These are phyloP conservation scores for Brachionus manjavacas DNA, from an alignment of 1,140 invertebrate genomes.

Conservation along the genomic window DNA sequence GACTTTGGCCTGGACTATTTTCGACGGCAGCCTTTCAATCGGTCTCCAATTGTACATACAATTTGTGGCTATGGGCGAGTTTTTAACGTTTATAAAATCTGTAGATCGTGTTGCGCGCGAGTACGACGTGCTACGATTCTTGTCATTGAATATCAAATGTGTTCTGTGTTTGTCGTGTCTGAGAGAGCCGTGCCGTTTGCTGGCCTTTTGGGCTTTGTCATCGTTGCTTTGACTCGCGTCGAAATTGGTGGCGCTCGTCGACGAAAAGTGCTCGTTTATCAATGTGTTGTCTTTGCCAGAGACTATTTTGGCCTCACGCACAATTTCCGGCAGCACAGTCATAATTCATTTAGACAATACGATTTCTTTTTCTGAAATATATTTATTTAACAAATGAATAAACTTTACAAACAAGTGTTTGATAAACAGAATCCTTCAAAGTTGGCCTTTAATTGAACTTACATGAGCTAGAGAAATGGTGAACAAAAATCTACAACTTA, in stretches of 20 bases:
- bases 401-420: background rate
- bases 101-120: background rate
- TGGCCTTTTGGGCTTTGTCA: background rate
- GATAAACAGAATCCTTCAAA: background rate
- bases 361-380: background rate
- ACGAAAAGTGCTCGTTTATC: background rate
- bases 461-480: background rate
- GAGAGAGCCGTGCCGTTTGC: background rate
- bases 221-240: background rate
- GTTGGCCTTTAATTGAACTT: background rate
- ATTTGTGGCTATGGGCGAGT: conserved; percentile 26
- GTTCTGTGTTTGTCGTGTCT: background rate
- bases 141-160: conserved; percentile 1
- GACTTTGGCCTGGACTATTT: conserved; percentile 6
- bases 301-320: conserved; percentile 22
- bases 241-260: background rate
- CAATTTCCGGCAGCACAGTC: conserved; percentile 20
- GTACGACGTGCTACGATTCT: background rate
- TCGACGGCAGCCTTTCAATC: background rate
- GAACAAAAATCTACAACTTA: background rate
- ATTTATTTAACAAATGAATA: background rate
- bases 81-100: conserved; percentile 22
- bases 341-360: background rate
- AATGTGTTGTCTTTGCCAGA: conserved; percentile 16
- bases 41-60: conserved; percentile 34